phyloP scores from a whole-genome alignment of 2,888 invertebrate species.

The Chouioia cunea region DNA sequence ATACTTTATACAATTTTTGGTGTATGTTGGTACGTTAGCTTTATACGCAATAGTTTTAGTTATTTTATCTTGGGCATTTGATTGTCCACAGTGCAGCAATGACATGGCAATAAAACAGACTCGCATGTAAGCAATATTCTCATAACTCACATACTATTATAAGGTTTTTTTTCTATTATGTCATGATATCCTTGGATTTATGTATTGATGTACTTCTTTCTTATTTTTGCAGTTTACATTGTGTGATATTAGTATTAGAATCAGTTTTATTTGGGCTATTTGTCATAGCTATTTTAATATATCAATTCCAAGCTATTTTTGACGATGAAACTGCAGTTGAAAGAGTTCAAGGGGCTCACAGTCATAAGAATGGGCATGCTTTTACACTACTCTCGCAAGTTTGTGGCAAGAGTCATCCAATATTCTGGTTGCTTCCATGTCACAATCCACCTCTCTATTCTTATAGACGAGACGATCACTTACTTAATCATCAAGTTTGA shows the following conservation, averaged over 20 bases:
- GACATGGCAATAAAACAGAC: conserved; percentile 78
- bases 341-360: conserved; percentile 78
- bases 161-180: conserved; percentile 8
- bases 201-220: background rate
- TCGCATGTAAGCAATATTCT: conserved; percentile 75
- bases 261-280: conserved; percentile 89
- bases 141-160: conserved; percentile 15
- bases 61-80: conserved; percentile 79
- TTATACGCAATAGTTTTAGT: conserved; percentile 80
- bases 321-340: conserved; percentile 89
- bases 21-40: conserved; percentile 80
- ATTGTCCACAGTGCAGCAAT: conserved; percentile 77
- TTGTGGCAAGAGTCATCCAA: conserved; percentile 81
- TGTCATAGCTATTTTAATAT: conserved; percentile 87
- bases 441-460: conserved; percentile 64
- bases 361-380: conserved; percentile 73
- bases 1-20: conserved; percentile 89
- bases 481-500: conserved; percentile 65
- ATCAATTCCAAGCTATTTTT: conserved; percentile 87
- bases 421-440: conserved; percentile 81
- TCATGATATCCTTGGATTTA: too few relatives aligned
- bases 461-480: conserved; percentile 63
- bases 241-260: conserved; percentile 84
- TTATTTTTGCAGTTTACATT: conserved; percentile 77
- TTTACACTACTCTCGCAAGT: conserved; percentile 81